A percentile compares a stretch with the other conserved stretches of the same genome.
Conservation (phyloP, 2,113 vertebrate genomes). For the Archilochus colubris region DNA sequence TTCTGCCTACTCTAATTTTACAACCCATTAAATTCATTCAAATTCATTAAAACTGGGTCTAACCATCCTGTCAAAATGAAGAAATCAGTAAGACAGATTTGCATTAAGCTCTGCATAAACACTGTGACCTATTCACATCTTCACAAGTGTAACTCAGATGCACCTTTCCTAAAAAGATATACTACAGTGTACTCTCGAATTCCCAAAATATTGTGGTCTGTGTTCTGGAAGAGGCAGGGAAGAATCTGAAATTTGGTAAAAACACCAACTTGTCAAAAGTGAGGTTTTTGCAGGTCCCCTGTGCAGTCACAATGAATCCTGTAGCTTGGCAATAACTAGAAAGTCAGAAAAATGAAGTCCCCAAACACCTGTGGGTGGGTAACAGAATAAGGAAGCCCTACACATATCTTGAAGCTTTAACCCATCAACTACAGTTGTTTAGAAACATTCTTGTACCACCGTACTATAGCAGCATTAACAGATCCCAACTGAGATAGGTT, state of each 20-base stretch:
- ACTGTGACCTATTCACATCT: conserved; percentile 6
- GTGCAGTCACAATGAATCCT: conserved; percentile 23
- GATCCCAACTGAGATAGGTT: neutral
- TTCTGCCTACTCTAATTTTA: neutral
- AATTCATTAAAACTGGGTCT: neutral
- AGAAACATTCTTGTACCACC: neutral
- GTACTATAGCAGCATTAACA: neutral
- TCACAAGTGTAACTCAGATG: neutral
- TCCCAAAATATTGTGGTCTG: neutral
- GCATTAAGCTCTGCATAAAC: conserved; percentile 15
- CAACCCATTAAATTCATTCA: neutral
- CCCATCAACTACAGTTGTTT: neutral
- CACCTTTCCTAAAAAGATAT: neutral
- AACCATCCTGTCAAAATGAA: neutral
- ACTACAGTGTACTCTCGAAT: neutral
- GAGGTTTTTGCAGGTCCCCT: conserved; percentile 39
- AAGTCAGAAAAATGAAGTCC: conserved; percentile 23
- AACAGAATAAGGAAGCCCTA: neutral
- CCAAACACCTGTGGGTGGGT: neutral
- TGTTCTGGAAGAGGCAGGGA: conserved; percentile 3
- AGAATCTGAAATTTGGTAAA: neutral
- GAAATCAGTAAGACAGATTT: neutral
- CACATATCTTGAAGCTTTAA: conserved; percentile 20
- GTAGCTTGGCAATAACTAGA: neutral
- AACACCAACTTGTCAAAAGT: conserved; percentile 17